Conservation (phyloP, 2,888 invertebrate genomes). For the Xestia ashworthii region DNA sequence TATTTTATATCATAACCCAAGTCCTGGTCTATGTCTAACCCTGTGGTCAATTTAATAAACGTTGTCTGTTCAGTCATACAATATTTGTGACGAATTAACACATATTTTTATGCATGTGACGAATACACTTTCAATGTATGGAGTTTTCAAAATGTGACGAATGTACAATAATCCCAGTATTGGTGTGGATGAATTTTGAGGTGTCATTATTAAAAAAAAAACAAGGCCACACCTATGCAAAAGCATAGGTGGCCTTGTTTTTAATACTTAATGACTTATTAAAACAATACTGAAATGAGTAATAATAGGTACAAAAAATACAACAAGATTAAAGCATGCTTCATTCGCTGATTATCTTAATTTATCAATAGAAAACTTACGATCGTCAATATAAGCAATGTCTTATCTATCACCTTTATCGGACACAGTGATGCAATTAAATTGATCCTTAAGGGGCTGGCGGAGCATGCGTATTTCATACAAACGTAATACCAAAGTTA, state of each 20-base stretch:
- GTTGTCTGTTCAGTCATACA: neutral
- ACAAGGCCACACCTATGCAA: too few species aligned
- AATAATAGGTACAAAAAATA: conserved; percentile 3
- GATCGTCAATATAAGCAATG: conserved; percentile 26
- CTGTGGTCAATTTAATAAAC: neutral
- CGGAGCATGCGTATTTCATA: too few species aligned
- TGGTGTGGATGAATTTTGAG: neutral
- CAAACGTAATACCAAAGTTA: too few species aligned
- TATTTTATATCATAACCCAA: neutral
- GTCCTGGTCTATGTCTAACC: neutral
- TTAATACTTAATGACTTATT: conserved; percentile 8
- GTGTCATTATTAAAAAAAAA: too few species aligned
- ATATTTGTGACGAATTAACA: neutral
- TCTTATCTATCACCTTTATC: conserved; percentile 57
- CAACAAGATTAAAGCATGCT: conserved; percentile 16
- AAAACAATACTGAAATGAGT: conserved; percentile 7
- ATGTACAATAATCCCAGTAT: too few species aligned
- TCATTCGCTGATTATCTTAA: conserved; percentile 21
- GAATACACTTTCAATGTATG: too few species aligned
- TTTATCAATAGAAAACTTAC: conserved; percentile 38
- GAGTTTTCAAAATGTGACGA: too few species aligned
- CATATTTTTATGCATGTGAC: too few species aligned
- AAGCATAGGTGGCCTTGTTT: neutral
- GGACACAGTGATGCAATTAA: conserved; percentile 40
- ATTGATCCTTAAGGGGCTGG: too few species aligned